Evolutionary conservation across 1,140 invertebrate species (phyloP), one percentile per base, ranked within the genome.

Genomic region (Drosophila repletoides): DNA sequence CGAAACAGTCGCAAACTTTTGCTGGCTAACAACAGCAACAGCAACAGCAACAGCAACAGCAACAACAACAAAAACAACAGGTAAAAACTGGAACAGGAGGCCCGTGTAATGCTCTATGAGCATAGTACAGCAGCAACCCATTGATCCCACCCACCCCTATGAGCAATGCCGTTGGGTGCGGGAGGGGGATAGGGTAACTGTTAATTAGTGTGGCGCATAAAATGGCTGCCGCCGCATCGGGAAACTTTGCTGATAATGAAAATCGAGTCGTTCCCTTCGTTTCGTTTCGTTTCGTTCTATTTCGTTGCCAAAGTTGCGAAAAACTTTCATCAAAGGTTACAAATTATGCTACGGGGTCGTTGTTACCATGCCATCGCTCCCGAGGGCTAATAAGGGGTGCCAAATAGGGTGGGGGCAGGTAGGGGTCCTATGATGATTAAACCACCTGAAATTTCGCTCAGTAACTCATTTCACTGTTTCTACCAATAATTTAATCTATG

Each of bases 291-390:
- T 26, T 19, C n/a, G 6, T 17, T 38, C 14, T 15, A 5, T 36
- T 43, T 14, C 36, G 55, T 61, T 66, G 55, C 58, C 24, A 81
- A 81, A 81, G 77, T 81, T 83, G 59, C 73, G 77, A 73, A 73
- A 83, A 83, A 77, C 79, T 84, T 84, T 83, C 77, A 77, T 83
- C 77, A 83, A 83, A 83, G 77, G 73, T 83, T 83, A 77, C 77
- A 83, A 84, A 65, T 59, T 84, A 40, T 73, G 61, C 53, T 64
- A 41, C 51, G 61, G 48, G 51, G 59, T 68, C 60, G 76, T 52
- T 66, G 63, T 66, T 66, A 24, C n/a, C 38, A 6, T 19, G n/a
- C 19, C 38, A n/a, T n/a, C 38, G 1, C n/a, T 12, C 1, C 19
- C 2, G 5, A 14, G 10, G 10, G 33, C 5, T 14, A 14, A 14